Conservation (phyloP, 1,140 invertebrate species). For the Diuraphis noxia region DNA sequence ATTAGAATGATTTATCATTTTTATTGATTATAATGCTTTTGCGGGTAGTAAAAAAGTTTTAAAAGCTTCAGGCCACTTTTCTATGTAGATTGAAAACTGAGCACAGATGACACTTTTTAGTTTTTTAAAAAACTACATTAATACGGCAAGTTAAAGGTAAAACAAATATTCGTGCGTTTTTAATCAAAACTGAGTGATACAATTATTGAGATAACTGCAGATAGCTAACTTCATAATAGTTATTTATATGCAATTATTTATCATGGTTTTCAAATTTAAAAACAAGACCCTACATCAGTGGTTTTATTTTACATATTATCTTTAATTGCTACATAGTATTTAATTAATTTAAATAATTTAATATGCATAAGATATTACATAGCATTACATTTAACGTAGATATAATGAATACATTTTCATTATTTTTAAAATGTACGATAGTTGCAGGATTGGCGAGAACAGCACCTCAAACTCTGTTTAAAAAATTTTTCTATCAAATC, state of each 20-base stretch:
- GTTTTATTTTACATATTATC: neutral
- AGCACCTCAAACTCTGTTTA: neutral
- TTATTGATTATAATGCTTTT: conserved; percentile 1
- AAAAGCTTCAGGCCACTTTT: neutral
- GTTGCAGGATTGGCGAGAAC: neutral
- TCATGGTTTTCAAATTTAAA: neutral
- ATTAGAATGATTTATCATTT: neutral
- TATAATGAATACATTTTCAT: too few species aligned
- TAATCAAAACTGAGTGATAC: neutral
- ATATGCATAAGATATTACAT: neutral
- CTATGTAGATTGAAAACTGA: neutral
- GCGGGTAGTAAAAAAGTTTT: neutral
- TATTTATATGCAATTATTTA: neutral
- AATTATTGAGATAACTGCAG: too few species aligned
- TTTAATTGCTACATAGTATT: neutral
- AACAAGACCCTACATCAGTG: neutral
- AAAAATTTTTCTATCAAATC: neutral
- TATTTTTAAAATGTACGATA: neutral
- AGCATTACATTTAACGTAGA: neutral
- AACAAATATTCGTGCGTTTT: neutral
- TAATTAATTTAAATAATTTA: conserved; percentile 13
- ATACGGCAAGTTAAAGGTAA: neutral
- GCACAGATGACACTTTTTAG: neutral
- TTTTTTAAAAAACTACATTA: neutral
- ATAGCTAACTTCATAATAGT: neutral